A percentile compares a stretch with the other conserved stretches of the same genome.
Conservation (phyloP, 2,888 invertebrate species). For the Tetragonisca angustula region DNA sequence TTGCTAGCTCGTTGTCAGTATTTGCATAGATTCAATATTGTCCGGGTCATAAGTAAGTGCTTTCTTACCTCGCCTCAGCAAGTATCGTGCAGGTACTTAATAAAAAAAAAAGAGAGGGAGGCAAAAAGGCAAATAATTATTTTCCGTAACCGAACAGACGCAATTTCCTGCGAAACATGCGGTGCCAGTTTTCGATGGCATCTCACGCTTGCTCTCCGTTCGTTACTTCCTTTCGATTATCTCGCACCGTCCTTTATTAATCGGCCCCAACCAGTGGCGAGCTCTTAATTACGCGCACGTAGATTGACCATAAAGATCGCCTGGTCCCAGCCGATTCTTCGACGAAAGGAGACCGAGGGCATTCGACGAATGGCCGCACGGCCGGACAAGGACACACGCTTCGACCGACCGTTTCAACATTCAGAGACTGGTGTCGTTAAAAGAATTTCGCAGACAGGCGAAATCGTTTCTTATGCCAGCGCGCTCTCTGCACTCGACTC, state of each 20-base stretch:
- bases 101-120: not conserved
- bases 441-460: conserved; percentile 53
- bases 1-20: no score
- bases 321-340: conserved; percentile 77
- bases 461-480: conserved; percentile 10
- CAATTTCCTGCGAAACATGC: conserved; percentile 67
- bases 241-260: conserved; percentile 83
- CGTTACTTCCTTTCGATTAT: conserved; percentile 83
- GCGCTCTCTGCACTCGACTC: not conserved
- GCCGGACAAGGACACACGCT: conserved; percentile 46
- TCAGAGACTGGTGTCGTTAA: conserved; percentile 44
- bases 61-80: not conserved
- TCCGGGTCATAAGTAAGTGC: no score
- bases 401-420: conserved; percentile 40
- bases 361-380: conserved; percentile 46
- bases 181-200: conserved; percentile 66
- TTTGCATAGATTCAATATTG: no score
- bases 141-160: conserved; percentile 65
- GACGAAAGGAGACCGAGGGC: conserved; percentile 69
- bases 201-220: conserved; percentile 77
- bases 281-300: conserved; percentile 82
- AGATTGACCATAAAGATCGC: conserved; percentile 83
- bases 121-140: conserved; percentile 53
- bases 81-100: conserved; percentile 16
- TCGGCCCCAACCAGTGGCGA: conserved; percentile 81